Evolutionary conservation across 2,797 vertebrate genomes (phyloP).

Genomic region (Diplodus puntazzo): DNA sequence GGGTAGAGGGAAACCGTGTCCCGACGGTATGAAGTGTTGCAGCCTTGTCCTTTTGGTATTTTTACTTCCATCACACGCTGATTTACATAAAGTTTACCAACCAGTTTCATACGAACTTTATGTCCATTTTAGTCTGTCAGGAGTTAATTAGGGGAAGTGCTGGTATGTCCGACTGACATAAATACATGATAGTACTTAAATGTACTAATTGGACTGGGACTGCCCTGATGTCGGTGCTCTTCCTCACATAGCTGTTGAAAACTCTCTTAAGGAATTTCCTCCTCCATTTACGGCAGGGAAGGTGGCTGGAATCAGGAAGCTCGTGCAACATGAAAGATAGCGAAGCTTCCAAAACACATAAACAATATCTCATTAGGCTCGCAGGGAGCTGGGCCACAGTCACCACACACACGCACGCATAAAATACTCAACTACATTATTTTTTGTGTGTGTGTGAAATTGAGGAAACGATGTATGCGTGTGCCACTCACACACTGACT

Average conservation of each 20-base stretch:
- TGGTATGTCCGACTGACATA: constrained; percentile 12
- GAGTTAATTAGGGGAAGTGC: constrained; percentile 9
- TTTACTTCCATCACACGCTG: neutral
- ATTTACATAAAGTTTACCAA: neutral
- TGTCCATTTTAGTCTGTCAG: neutral
- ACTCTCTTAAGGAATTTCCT: constrained; percentile 58
- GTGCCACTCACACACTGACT: neutral
- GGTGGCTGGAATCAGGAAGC: constrained; percentile 37
- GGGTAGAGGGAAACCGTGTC: no score
- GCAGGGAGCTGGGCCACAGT: neutral
- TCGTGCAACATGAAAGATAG: constrained; percentile 1
- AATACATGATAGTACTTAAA: neutral
- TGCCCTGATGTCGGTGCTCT: constrained; percentile 2
- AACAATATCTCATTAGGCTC: neutral
- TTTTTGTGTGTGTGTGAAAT: no score
- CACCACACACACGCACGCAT: neutral
- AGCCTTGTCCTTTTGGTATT: neutral
- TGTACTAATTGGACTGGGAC: neutral
- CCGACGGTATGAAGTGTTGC: neutral
- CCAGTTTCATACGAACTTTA: neutral
- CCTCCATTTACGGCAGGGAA: neutral
- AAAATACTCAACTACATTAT: neutral
- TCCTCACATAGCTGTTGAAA: constrained; percentile 18
- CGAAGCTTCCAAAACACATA: constrained; percentile 4
- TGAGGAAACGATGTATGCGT: neutral